phyloP scores from a whole-genome alignment of 2,797 vertebrate species.

The Danio choprae region DNA sequence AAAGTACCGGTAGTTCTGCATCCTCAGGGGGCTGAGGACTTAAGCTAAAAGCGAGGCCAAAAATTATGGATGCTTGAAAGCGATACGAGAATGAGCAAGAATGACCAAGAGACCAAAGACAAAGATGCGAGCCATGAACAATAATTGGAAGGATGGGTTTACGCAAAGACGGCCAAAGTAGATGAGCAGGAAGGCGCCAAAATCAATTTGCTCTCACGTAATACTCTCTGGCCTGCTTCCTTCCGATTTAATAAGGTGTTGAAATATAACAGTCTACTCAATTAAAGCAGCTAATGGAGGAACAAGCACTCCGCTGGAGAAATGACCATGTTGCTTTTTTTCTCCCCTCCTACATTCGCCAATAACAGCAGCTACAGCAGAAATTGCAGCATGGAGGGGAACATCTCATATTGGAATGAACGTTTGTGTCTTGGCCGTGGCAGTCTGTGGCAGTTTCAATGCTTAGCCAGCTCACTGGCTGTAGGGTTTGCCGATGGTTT shows the following conservation, averaged over 20 bases:
- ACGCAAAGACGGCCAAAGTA: slow-evolving; percentile 65
- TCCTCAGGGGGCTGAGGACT: neutral
- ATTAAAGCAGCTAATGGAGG: slow-evolving; percentile 71
- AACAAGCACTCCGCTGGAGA: slow-evolving; percentile 71
- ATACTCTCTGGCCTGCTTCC: slow-evolving; percentile 67
- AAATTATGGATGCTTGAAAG: slow-evolving; percentile 12
- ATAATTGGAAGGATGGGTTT: slow-evolving; percentile 62
- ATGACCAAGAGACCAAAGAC: slow-evolving; percentile 39
- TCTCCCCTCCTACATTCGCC: slow-evolving; percentile 33
- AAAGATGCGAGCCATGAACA: slow-evolving; percentile 48
- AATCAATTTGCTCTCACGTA: slow-evolving; percentile 74
- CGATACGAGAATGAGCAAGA: slow-evolving; percentile 23
- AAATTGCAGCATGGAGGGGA: slow-evolving; percentile 1
- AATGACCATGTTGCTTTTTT: slow-evolving; percentile 64
- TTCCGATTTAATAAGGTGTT: slow-evolving; percentile 75
- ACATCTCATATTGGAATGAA: slow-evolving; percentile 19
- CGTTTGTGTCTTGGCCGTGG: slow-evolving; percentile 20
- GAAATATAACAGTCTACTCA: slow-evolving; percentile 71
- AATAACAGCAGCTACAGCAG: slow-evolving; percentile 50
- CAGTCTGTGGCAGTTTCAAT: slow-evolving; percentile 62
- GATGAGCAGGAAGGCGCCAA: slow-evolving; percentile 70
- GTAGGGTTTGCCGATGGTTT: slow-evolving; percentile 12
- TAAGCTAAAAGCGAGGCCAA: neutral
- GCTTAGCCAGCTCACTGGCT: slow-evolving; percentile 62
- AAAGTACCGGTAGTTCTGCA: slow-evolving; percentile 2